phyloP scores from a whole-genome alignment of 2,888 invertebrate genomes.

The Bruchidius siliquastri region DNA sequence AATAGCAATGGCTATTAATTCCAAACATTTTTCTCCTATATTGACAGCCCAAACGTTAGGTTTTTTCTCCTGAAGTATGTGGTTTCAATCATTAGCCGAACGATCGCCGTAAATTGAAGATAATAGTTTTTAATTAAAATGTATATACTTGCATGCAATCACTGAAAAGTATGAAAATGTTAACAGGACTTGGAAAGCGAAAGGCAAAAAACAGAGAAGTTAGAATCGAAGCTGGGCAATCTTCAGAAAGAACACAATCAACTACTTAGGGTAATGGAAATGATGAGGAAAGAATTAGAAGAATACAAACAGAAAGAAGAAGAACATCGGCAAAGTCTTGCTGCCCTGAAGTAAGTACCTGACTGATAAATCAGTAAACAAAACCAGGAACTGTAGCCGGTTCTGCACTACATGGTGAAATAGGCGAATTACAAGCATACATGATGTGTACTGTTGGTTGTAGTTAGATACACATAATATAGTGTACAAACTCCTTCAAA shows the following conservation, averaged over 20 bases:
- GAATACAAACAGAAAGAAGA: conserved; percentile 59
- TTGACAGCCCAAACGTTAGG: too few species aligned
- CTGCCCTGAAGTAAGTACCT: conserved; percentile 14
- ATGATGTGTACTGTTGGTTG: too few species aligned
- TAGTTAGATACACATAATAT: too few species aligned
- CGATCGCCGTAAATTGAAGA: too few species aligned
- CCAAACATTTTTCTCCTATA: too few species aligned
- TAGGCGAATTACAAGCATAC: too few species aligned
- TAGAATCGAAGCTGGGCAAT: conserved; percentile 55
- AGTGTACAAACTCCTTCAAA: too few species aligned
- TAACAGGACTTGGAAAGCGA: conserved; percentile 53
- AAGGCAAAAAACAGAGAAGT: conserved; percentile 45
- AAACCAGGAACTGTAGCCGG: not conserved
- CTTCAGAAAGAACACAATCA: conserved; percentile 55
- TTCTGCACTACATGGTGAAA: not conserved
- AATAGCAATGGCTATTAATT: too few species aligned
- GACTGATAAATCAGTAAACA: not conserved
- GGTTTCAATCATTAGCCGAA: too few species aligned
- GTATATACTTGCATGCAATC: too few species aligned
- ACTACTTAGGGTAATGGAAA: conserved; percentile 60
- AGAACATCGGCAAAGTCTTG: conserved; percentile 53
- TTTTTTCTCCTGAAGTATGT: too few species aligned
- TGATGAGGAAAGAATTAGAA: conserved; percentile 62
- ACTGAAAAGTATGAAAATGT: not conserved
- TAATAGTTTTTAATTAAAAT: too few species aligned